Evolutionary conservation across 2,888 invertebrate genomes (phyloP), one percentile per base, ranked within the genome.

Genomic region (Acleris emargana): DNA sequence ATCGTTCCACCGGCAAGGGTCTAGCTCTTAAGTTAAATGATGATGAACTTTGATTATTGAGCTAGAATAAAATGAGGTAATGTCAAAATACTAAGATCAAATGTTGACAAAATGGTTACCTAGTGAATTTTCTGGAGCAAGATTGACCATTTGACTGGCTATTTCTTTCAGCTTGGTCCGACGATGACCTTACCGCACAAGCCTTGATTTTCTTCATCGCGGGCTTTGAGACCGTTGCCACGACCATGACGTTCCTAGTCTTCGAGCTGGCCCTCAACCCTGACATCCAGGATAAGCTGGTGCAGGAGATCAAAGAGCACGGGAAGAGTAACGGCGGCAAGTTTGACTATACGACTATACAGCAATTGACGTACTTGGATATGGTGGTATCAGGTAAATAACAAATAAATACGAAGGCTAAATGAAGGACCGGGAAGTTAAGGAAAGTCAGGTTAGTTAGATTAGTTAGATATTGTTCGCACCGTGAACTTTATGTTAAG

Each of bases 321-420:
- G 72, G 83, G 11, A 64, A 67, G 16, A 80, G 78, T 18, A 83
- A 80, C 1, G 73, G 91, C 1, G 82, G 86, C 5, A 87, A 85
- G 32, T 90, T 94, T 81, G 86, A 89, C 51, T 94, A 93, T 70
- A 77, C 74, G 17, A 75, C 79, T 9, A 75, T 86, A 32, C 81
- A 79, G 59, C 73, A 73, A 3, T 76, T 85, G 80, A 69, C 64
- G 0, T 85, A 84, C 59, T 71, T 94, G 75, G 93, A 94, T 58
- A 93, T 93, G 84, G 91, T 94, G 0, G 74, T 93, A 2, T 84
- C 86, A 69, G 87, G 88, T 87, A 71, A 62, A 54, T 9, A 42
- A 9, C 17, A 42, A 17, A 32, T 16, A 17, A 32, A 16, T 42
- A 43, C 9, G 9, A 22, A 1, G 22, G 9, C 5, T 7, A 7